Percentiles rank a stretch among this genome's conserved stretches.
phyloP scores from a whole-genome alignment of 2,113 vertebrate species.

The Cebus imitator region DNA sequence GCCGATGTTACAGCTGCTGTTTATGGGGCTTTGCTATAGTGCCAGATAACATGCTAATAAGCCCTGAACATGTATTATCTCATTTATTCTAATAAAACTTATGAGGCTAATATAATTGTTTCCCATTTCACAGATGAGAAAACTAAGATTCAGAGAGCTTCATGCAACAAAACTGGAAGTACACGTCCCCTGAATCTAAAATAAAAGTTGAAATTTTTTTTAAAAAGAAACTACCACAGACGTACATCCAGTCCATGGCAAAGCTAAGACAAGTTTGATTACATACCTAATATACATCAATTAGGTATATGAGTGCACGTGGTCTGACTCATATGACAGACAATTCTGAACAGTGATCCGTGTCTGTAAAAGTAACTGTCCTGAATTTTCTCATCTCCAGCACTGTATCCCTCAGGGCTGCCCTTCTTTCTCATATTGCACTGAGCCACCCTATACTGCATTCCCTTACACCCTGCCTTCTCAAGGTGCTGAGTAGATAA shows the following conservation, averaged over 20 bases:
- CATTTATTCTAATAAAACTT: not conserved
- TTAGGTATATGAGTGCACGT: not conserved
- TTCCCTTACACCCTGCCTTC: not conserved
- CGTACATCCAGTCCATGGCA: not conserved
- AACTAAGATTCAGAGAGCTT: not conserved
- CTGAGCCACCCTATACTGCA: not conserved
- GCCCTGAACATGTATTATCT: not conserved
- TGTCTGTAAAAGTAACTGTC: not conserved
- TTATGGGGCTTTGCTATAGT: not conserved
- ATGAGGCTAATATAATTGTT: not conserved
- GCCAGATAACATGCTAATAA: not conserved
- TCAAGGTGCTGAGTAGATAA: not conserved
- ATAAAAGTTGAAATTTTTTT: too few relatives aligned
- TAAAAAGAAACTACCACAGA: not conserved
- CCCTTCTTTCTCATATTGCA: not conserved
- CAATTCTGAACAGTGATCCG: not conserved
- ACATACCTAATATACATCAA: not conserved
- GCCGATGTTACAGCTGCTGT: not conserved
- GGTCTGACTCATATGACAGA: not conserved
- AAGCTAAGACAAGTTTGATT: not conserved
- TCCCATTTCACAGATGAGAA: not conserved
- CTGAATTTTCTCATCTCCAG: not conserved
- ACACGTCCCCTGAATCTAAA: too few relatives aligned
- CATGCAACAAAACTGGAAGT: not conserved
- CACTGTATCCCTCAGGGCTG: not conserved